These are phyloP conservation scores for Gallinago nigripennis DNA, from an alignment of 2,797 vertebrate genomes.

Conservation along the genomic window DNA sequence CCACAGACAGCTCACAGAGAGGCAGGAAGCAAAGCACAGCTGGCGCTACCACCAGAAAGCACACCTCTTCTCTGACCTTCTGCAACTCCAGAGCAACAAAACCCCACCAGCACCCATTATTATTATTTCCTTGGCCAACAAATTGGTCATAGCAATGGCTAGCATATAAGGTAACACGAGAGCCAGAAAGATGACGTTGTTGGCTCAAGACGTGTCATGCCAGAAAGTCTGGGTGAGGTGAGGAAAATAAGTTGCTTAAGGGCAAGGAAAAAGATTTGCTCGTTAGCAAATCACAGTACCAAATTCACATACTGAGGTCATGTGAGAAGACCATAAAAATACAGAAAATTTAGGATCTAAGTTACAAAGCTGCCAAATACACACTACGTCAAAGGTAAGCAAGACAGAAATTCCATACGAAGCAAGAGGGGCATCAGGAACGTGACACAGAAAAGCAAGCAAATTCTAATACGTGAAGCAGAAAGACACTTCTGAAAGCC, in stretches of 20 bases:
- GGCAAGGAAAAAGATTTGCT: neutral
- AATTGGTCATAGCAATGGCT: neutral
- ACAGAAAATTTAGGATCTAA: neutral
- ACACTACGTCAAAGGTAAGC: neutral
- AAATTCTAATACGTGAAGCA: neutral
- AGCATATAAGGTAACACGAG: neutral
- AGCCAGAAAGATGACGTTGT: neutral
- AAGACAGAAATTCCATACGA: neutral
- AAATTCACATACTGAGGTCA: neutral
- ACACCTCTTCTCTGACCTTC: neutral
- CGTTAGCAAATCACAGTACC: neutral
- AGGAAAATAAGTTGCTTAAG: neutral
- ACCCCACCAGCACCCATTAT: neutral
- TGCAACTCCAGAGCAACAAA: neutral
- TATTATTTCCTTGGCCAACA: neutral
- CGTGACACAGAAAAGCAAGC: neutral
- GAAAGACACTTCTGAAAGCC: neutral
- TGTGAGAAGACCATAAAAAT: neutral
- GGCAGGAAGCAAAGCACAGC: neutral
- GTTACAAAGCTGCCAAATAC: neutral
- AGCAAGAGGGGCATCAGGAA: neutral
- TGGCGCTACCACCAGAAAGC: neutral
- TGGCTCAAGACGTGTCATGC: neutral
- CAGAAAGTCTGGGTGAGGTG: neutral
- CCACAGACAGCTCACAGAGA: neutral